These are phyloP conservation scores for Cydia fagiglandana DNA, from an alignment of 1,140 invertebrate species.

Conservation along the genomic window DNA sequence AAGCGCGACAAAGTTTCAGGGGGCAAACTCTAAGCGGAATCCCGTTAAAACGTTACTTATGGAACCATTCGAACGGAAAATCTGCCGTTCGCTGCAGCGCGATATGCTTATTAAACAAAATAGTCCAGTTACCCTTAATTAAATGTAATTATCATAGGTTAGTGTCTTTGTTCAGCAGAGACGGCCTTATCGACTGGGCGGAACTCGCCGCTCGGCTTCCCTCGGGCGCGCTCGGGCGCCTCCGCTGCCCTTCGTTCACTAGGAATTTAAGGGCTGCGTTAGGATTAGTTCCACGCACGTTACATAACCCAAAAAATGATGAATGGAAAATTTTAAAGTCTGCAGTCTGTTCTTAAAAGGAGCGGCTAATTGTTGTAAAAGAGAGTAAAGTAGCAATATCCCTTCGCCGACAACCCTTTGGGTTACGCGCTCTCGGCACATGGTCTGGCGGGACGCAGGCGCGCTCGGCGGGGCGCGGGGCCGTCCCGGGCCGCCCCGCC, in stretches of 20 bases:
- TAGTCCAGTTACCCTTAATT: slow-evolving; percentile 74
- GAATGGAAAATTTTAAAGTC: neutral
- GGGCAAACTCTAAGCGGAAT: neutral
- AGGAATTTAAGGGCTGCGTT: slow-evolving; percentile 74
- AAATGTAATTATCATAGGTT: slow-evolving; percentile 79
- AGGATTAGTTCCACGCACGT: slow-evolving; percentile 49
- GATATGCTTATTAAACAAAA: slow-evolving; percentile 65
- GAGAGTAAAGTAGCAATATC: slow-evolving; percentile 61
- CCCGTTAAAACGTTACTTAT: neutral
- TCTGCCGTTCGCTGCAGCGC: slow-evolving; percentile 47
- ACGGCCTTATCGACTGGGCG: slow-evolving; percentile 80
- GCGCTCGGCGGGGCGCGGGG: slow-evolving; percentile 44
- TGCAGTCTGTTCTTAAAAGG: slow-evolving; percentile 30
- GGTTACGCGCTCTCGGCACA: slow-evolving; percentile 61
- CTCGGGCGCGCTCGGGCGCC: slow-evolving; percentile 51
- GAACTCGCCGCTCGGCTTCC: slow-evolving; percentile 62
- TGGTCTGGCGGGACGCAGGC: slow-evolving; percentile 49
- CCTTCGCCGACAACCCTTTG: slow-evolving; percentile 69
- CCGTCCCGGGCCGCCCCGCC: slow-evolving; percentile 72
- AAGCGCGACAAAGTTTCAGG: neutral
- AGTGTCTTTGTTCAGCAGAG: slow-evolving; percentile 77
- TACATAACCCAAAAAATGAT: slow-evolving; percentile 43
- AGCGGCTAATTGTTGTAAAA: slow-evolving; percentile 56
- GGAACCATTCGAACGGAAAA: slow-evolving; percentile 31
- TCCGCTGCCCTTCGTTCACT: slow-evolving; percentile 62